Evolutionary conservation across 2,888 invertebrate species (phyloP).

Genomic region (Apodemia mormo): DNA sequence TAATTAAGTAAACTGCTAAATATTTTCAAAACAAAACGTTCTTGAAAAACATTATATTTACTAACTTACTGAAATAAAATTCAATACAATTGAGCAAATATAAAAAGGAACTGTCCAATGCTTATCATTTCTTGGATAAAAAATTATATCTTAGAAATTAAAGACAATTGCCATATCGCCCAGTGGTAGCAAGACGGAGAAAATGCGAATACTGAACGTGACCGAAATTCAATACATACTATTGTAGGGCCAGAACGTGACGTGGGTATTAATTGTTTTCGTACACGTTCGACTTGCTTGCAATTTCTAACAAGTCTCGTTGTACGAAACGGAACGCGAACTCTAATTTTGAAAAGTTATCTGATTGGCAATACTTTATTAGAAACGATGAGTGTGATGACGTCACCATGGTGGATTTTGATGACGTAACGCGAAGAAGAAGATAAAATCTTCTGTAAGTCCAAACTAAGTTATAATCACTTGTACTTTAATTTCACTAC

Average conservation of each 20-base stretch:
- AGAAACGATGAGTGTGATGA: too few species aligned
- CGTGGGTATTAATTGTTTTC: constrained; percentile 41
- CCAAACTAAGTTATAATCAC: too few species aligned
- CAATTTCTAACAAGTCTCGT: neutral
- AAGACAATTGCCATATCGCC: constrained; percentile 12
- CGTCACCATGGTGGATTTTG: too few species aligned
- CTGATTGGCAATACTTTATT: neutral
- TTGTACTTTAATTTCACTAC: too few species aligned
- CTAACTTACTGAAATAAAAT: too few species aligned
- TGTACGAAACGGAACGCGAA: neutral
- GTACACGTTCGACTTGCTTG: constrained; percentile 13
- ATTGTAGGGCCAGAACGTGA: constrained; percentile 53
- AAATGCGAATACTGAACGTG: constrained; percentile 72
- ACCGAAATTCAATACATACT: constrained; percentile 67
- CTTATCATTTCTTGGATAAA: neutral
- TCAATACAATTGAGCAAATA: too few species aligned
- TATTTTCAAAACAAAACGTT: too few species aligned
- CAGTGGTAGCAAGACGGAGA: constrained; percentile 40
- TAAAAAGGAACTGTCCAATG: neutral
- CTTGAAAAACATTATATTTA: too few species aligned
- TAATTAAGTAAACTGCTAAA: too few species aligned
- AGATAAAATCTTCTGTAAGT: too few species aligned
- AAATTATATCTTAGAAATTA: constrained; percentile 8
- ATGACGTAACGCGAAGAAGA: too few species aligned
- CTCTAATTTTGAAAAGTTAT: neutral